Evolutionary conservation across 2,113 vertebrate species (phyloP).

Genomic region (Etheostoma spectabile): DNA sequence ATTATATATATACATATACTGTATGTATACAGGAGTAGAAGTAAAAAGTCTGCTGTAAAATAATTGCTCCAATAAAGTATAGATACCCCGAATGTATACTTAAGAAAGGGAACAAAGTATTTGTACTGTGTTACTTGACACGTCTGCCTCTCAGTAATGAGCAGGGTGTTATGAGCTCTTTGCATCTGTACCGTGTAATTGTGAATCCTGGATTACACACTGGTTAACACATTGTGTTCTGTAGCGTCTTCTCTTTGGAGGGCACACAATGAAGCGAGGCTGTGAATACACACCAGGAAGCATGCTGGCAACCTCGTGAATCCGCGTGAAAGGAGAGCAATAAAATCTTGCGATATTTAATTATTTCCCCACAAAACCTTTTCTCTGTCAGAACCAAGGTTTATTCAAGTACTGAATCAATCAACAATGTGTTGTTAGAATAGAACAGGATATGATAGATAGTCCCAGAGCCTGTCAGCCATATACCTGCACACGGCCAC

Average conservation of each 20-base stretch:
- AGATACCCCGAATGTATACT: too few relatives aligned
- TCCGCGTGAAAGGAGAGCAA: slow-evolving; percentile 63
- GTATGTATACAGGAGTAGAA: too few relatives aligned
- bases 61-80: too few relatives aligned
- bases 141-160: neutral
- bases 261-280: slow-evolving; percentile 22
- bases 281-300: slow-evolving; percentile 54
- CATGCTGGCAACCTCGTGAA: slow-evolving; percentile 32
- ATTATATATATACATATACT: too few relatives aligned
- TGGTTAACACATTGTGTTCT: slow-evolving; percentile 31
- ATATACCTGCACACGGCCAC: slow-evolving; percentile 27
- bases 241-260: slow-evolving; percentile 6
- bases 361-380: slow-evolving; percentile 63
- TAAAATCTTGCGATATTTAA: slow-evolving; percentile 72
- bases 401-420: slow-evolving; percentile 66
- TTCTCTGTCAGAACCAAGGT: slow-evolving; percentile 55
- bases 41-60: too few relatives aligned
- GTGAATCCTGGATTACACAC: neutral
- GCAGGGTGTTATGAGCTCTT: neutral
- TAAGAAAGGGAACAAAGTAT: too few relatives aligned
- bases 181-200: neutral
- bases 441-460: slow-evolving; percentile 67
- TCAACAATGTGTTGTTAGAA: slow-evolving; percentile 67
- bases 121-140: too few relatives aligned
- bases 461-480: slow-evolving; percentile 43